A percentile compares a stretch with the other conserved stretches of the same genome.
phyloP scores from a whole-genome alignment of 1,140 invertebrate species.

The Plutomurus gul region DNA sequence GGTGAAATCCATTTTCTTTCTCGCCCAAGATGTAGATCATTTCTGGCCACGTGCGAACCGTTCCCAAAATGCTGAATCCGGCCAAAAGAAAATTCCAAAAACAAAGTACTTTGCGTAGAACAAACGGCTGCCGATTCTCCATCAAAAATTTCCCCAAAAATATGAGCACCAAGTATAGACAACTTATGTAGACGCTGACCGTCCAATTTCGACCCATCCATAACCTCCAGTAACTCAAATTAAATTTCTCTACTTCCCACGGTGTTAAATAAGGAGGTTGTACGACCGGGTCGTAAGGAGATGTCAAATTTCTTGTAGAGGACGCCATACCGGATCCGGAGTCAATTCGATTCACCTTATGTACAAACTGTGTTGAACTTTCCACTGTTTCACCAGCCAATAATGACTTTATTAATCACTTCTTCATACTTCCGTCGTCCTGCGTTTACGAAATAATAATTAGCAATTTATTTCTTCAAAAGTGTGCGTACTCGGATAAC shows the following conservation, averaged over 20 bases:
- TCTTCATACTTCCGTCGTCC: neutral
- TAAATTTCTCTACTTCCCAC: constrained; percentile 45
- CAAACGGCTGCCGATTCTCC: constrained; percentile 74
- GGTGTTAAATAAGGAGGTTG: constrained; percentile 44
- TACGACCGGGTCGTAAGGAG: constrained; percentile 32
- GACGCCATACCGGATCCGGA: neutral
- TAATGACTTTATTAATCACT: neutral
- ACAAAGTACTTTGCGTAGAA: constrained; percentile 79
- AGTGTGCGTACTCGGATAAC: too few relatives aligned
- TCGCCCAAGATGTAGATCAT: constrained; percentile 47
- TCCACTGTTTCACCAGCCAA: too few relatives aligned
- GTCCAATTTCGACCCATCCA: constrained; percentile 47
- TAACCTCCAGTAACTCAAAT: constrained; percentile 39
- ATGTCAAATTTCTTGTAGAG: neutral
- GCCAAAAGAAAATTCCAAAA: constrained; percentile 92
- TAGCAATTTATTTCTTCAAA: neutral
- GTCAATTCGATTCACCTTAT: neutral
- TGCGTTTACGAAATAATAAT: neutral
- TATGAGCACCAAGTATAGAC: constrained; percentile 38
- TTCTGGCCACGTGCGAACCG: constrained; percentile 50
- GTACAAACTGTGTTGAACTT: too few relatives aligned
- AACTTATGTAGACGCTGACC: constrained; percentile 35
- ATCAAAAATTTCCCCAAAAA: constrained; percentile 41
- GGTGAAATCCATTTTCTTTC: constrained; percentile 44
- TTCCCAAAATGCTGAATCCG: constrained; percentile 85